Base-by-base conservation (phyloP, 1,140 invertebrate species). In the Drosophila carrolli region DNA sequence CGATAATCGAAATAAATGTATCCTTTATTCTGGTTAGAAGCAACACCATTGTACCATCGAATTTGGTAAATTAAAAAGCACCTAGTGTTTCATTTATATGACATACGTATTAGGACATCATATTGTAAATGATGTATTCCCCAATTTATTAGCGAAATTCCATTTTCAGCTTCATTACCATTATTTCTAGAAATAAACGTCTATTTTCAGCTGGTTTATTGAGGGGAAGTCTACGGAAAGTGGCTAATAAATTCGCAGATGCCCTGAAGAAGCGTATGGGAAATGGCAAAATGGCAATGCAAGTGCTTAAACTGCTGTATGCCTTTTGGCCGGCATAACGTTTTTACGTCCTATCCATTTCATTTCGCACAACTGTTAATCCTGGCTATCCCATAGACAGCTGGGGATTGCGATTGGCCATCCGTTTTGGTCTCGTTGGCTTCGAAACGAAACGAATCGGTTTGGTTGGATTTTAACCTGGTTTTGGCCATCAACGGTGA, bases 281-380 rank as follows among this genome's bases (percentile, higher is more conserved):
- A 44, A 44, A 9, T 58, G 37, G 54, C 53, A 9, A 43, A 68
- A 29, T 47, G 35, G 35, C 74, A 61, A 55, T 67, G 78, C 61
- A 74, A 78, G 61, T 72, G 79, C 60, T 63, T 81, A 81, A 81
- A 81, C 55, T 72, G 78, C 72, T 72, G 41, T 81, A 46, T 43
- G 57, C 62, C 56, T 76, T 76, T 76, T 72, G 46, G 44, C 50
- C 47, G 61, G 57, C 68, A 63, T 60, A 66, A 70, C 78, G 61
- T 75, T 82, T 86, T 68, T 48, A 46, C 55, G 51, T 74, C 55
- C 58, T 75, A 65, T 74, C 78, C 61, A 67, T 47, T 80, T 82
- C 80, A 80, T 84, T 88, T 80, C 73, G 75, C 76, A 44, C 79
- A 70, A 75, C 73, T 89, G 80, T 84, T 89, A 89, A 89, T 84